Base-by-base conservation (phyloP, 1,140 invertebrate genomes). In the Adoxophyes honmai region DNA sequence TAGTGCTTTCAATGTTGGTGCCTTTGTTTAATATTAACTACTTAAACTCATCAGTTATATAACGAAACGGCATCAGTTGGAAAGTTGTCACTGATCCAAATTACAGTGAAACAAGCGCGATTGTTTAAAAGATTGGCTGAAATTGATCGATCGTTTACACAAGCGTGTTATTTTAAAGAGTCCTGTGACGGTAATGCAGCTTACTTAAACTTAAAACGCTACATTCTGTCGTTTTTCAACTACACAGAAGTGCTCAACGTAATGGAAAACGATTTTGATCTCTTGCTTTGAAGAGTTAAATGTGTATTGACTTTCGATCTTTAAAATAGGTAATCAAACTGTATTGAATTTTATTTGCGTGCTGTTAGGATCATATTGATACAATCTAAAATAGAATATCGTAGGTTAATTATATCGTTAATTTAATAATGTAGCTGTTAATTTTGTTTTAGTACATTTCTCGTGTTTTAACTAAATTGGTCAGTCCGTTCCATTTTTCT, bases 1-100 rank as follows among this genome's bases (percentile, higher is more conserved):
- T 56, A 18, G 78, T 80, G 78, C 81, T 80, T 72, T 28, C 21
- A 6, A 57, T 66, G 66, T 65, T 70, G 75, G 75, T 80, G 72
- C 73, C 68, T 66, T 61, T 66, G 60, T 55, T 11, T 35, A 39
- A 34, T 21, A 55, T 48, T n/a, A n/a, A 39, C 21, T 54, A 54
- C 9, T 55, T 60, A 48, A 58, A 52, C 15, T 28, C 38, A 51
- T 35, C 8, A 57, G 44, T 21, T 60, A 53, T 62, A 55, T 39
- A 59, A 56, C n/a, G 10, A 52, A 60, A 55, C 37, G 52, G 4
- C n/a, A n/a, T 28, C 21, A 3, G 21, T 28, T 28, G 2, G 21
- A 28, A 28, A 28, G 6, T 28, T 28, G 6, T 28, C 21, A 28
- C 21, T 28, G 21, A 28, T 28, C 21, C 2, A 3, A 28, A 28